These are phyloP conservation scores for Gasterosteus nipponicus DNA, from an alignment of 2,113 vertebrate genomes.

Conservation along the genomic window DNA sequence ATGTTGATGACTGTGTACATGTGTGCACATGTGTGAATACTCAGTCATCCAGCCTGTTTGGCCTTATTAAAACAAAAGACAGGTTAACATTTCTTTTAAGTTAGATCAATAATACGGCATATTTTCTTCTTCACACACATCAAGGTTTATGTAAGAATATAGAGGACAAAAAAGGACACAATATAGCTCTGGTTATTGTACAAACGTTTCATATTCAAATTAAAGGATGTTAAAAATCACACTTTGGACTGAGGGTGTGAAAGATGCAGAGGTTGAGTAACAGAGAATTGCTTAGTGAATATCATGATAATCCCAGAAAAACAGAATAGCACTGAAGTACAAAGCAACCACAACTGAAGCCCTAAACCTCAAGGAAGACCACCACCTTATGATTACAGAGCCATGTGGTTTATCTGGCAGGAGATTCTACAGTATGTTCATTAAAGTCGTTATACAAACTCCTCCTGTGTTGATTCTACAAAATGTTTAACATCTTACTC, in stretches of 20 bases:
- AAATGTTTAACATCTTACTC: not conserved
- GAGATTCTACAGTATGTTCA: constrained; percentile 58
- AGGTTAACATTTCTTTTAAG: constrained; percentile 17
- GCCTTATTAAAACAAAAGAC: constrained; percentile 2
- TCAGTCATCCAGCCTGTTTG: constrained; percentile 12
- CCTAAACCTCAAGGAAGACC: constrained; percentile 64
- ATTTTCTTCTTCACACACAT: constrained; percentile 1
- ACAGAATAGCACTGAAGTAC: constrained; percentile 51
- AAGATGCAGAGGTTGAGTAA: constrained; percentile 30
- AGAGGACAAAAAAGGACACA: constrained; percentile 15
- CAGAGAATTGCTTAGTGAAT: constrained; percentile 46
- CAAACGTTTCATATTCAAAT: constrained; percentile 19
- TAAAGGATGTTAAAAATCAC: constrained; percentile 36
- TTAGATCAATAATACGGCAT: not conserved
- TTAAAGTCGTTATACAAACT: constrained; percentile 66
- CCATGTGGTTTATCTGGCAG: constrained; percentile 64
- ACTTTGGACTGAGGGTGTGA: constrained; percentile 9
- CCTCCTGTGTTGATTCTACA: constrained; percentile 54
- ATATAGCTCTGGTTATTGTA: constrained; percentile 40
- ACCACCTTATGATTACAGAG: constrained; percentile 71
- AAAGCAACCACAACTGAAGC: constrained; percentile 77
- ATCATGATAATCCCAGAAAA: constrained; percentile 48
- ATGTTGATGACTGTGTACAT: not conserved
- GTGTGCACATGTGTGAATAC: constrained; percentile 31
- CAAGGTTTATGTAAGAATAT: not conserved